Conservation (phyloP, 1,140 invertebrate species). For the Eufriesea mexicana region DNA sequence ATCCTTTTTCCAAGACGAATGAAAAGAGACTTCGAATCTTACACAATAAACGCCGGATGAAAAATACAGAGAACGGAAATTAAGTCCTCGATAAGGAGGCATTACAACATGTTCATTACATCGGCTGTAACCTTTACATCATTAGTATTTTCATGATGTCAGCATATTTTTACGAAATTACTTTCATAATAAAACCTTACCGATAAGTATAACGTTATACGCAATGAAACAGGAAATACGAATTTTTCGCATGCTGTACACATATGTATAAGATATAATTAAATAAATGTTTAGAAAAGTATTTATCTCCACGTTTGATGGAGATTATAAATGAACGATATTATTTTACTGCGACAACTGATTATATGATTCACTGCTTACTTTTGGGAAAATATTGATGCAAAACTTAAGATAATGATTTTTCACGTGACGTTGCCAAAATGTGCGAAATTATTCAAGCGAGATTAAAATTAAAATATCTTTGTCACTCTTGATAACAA, state of each 20-base stretch:
- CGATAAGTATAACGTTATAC: neutral
- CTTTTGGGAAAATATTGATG: no score
- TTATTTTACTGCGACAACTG: no score
- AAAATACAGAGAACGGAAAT: slow-evolving; percentile 1
- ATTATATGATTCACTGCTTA: no score
- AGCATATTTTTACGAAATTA: slow-evolving; percentile 1
- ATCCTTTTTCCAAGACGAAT: neutral
- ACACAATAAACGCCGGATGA: slow-evolving; percentile 7
- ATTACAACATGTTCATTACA: slow-evolving; percentile 1
- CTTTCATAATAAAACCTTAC: neutral
- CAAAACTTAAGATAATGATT: no score
- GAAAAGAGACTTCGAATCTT: neutral
- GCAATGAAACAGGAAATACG: neutral
- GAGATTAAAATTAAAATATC: no score
- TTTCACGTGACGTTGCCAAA: no score
- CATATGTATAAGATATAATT: neutral
- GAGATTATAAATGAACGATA: no score
- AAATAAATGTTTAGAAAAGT: neutral
- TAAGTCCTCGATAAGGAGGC: neutral
- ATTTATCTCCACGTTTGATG: no score
- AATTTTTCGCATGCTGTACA: neutral
- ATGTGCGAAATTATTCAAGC: no score
- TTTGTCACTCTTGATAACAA: no score
- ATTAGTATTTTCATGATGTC: neutral
- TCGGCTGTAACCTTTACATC: neutral